A percentile compares a stretch with the other conserved stretches of the same genome.
phyloP scores from a whole-genome alignment of 2,113 vertebrate genomes.

The Tinamus guttatus region DNA sequence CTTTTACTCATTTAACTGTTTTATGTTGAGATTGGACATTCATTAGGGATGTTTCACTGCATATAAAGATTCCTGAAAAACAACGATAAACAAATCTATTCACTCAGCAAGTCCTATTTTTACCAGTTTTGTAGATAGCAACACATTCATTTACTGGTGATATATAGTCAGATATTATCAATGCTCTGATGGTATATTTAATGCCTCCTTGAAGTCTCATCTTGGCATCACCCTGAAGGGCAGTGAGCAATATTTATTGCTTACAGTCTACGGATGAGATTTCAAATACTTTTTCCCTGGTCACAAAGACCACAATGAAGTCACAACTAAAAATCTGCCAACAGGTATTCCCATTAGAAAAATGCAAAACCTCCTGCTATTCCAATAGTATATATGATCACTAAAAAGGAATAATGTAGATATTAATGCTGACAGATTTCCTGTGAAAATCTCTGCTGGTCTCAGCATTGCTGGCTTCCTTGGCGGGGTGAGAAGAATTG shows the following conservation, averaged over 20 bases:
- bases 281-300: background rate
- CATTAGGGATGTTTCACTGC: background rate
- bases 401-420: background rate
- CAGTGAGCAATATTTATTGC: background rate
- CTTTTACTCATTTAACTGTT: constrained; percentile 49
- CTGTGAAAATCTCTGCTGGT: background rate
- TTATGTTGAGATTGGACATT: constrained; percentile 1
- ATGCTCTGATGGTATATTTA: background rate
- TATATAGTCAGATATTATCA: background rate
- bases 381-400: fast-evolving
- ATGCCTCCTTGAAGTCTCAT: background rate
- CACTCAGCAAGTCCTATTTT: background rate
- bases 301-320: background rate
- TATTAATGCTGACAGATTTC: background rate
- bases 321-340: background rate
- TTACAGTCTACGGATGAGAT: background rate
- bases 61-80: constrained; percentile 15
- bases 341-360: background rate
- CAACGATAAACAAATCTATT: background rate
- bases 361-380: background rate
- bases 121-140: background rate
- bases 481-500: background rate
- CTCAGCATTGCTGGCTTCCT: background rate
- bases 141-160: background rate
- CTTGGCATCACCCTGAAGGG: background rate